Base-by-base conservation (phyloP, 2,113 vertebrate species). In the Brienomyrus brachyistius region DNA sequence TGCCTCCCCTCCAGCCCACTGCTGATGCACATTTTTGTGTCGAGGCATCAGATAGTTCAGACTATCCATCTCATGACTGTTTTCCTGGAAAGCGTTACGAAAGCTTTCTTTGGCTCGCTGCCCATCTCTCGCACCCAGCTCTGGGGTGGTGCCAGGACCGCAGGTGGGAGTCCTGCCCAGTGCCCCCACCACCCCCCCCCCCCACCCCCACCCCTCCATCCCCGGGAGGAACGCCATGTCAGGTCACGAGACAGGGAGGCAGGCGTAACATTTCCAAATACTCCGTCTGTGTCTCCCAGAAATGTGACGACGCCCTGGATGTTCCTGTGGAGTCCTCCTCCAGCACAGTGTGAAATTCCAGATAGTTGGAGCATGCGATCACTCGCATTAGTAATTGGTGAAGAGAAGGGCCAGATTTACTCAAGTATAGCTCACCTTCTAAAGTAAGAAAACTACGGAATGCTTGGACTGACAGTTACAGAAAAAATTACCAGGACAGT, bases 41-140 rank as follows among this genome's bases (percentile, higher is more conserved):
- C 8, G n/a, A 40, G 21, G 43, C 35, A 70, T 15, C 5, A 56
- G 7, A 74, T 17, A 17, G 62, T 62, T 17, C 47, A 59, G 19
- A 48, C 4, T 52, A 47, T 84, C 54, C 3, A 40, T 59, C 74
- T 82, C 40, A 35, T 84, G 51, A 13, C 40, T 17, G 52, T 21
- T 89, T 89, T 85, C 88, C 88, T 89, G 88, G 88, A 89, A 89
- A 62, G 47, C 19, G 9, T 56, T 87, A 87, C 48, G n/a, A 87
- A 87, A 87, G 85, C 74, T 82, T 35, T n/a, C 48, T 15, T n/a
- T 88, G 59, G 48, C 51, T 23, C 2, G 13, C 9, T 6, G 27
- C 31, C 85, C 48, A 9, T 6, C 86, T 54, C 51, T 35, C 31
- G 17, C 15, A 31, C 52, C 48, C 31, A 5, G 35, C 21, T 23